Evolutionary conservation across 2,797 vertebrate species (phyloP).

Genomic region (Thaleichthys pacificus): DNA sequence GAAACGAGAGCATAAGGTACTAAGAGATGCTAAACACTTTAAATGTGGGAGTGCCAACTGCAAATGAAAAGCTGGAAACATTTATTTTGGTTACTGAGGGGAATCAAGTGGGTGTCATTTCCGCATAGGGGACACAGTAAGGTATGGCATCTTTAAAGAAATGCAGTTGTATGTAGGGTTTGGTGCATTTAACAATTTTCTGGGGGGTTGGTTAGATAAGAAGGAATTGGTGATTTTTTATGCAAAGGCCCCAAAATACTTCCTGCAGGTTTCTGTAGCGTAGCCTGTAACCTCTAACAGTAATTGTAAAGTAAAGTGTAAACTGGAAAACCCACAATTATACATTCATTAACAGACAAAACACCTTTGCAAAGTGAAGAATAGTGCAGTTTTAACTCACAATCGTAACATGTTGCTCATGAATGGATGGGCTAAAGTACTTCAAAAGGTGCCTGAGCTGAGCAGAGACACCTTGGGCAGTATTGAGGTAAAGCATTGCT

Average conservation of each 20-base stretch:
- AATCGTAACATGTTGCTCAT: not conserved
- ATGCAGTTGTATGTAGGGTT: not conserved
- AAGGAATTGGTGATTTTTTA: not conserved
- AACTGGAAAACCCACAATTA: too few species aligned
- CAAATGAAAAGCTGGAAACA: slow-evolving; percentile 2
- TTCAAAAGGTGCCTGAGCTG: slow-evolving; percentile 22
- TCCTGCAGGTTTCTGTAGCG: not conserved
- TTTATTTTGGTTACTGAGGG: not conserved
- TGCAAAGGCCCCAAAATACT: not conserved
- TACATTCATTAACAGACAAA: not conserved
- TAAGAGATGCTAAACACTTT: slow-evolving; percentile 2
- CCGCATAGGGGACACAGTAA: slow-evolving; percentile 10
- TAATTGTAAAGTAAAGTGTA: too few species aligned
- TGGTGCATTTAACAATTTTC: not conserved
- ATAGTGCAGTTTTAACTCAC: too few species aligned
- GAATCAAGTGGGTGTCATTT: slow-evolving; percentile 1
- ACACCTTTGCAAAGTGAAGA: too few species aligned
- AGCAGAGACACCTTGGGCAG: slow-evolving; percentile 30
- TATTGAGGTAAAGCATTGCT: slow-evolving; percentile 26
- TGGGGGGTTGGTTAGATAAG: not conserved
- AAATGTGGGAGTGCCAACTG: slow-evolving; percentile 11
- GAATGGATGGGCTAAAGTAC: not conserved
- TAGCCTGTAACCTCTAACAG: too few species aligned
- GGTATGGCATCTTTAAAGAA: not conserved
- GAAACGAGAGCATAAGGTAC: slow-evolving; percentile 15